Evolutionary conservation across 2,113 vertebrate genomes (phyloP), one percentile per base, ranked within the genome.

Genomic region (Eudorcas thomsonii): DNA sequence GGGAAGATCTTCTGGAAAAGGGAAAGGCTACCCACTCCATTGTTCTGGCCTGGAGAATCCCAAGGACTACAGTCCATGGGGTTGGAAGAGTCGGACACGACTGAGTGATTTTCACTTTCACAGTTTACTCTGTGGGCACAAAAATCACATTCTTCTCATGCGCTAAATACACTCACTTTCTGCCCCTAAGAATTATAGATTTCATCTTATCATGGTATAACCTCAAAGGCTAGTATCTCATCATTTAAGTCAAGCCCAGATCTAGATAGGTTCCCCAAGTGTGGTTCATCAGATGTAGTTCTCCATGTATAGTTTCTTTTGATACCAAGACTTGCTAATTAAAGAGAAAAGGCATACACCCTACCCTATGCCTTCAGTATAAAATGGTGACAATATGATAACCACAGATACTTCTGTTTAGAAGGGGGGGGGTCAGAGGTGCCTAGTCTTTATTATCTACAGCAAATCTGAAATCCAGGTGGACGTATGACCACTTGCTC

Each of bases 81-180:
- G 19, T 23, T 11, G 2, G 36, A 36, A 36, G 67, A 39, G n/a
- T 71, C 0, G 0, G 19, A 71, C 67, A 71, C 0, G 5, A 71
- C 36, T 71, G 67, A 71, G 10, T 12, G 21, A 39, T 25, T 39
- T 39, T 74, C 36, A 39, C n/a, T 74, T 74, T 74, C 54, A 57
- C 10, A 36, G 3, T 33, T 55, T 54, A 26, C 30, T 4, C 50
- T 26, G 14, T 12, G 26, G 23, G 13, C 25, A 87, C 16, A 39
- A 81, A 60, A 54, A 8, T 74, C 8, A 54, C 7, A 62, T 83
- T 45, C 2, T 83, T 83, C 36, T n/a, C 16, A 23, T 9, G 1
- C 25, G 9, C 19, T n/a, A 67, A 87, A 50, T 15, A 4, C 2
- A 60, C 14, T 60, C 33, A 82, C 6, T 14, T 3, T 5, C 36